phyloP scores from a whole-genome alignment of 2,888 invertebrate species.

The Microdon myrmicae region DNA sequence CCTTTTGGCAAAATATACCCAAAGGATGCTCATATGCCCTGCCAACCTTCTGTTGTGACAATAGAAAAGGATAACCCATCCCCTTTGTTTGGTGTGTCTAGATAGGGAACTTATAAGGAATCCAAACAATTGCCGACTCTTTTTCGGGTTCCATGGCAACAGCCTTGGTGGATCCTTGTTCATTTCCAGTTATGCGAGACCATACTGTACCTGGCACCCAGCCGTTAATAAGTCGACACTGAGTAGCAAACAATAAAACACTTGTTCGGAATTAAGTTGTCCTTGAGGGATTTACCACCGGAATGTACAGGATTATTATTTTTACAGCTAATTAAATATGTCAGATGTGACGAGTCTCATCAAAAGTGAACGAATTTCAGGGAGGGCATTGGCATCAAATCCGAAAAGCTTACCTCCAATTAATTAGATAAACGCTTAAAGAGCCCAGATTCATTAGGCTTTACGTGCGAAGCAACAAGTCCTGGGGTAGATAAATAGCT shows the following conservation, averaged over 20 bases:
- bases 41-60: slow-evolving; percentile 23
- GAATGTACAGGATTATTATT: neutral
- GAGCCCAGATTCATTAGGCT: slow-evolving; percentile 8
- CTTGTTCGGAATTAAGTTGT: slow-evolving; percentile 21
- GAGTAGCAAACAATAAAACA: slow-evolving; percentile 1
- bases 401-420: slow-evolving; percentile 11
- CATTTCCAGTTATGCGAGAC: slow-evolving; percentile 21
- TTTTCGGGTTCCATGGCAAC: slow-evolving; percentile 31
- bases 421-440: slow-evolving; percentile 1
- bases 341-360: too few relatives aligned
- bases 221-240: too few relatives aligned
- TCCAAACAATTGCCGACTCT: slow-evolving; percentile 43
- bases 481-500: too few relatives aligned
- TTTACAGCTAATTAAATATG: slow-evolving; percentile 20
- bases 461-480: slow-evolving; percentile 27
- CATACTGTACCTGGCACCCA: slow-evolving; percentile 7
- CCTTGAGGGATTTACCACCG: neutral
- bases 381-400: too few relatives aligned
- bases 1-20: slow-evolving; percentile 28
- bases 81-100: too few relatives aligned
- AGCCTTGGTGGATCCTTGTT: slow-evolving; percentile 11
- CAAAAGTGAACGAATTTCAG: too few relatives aligned
- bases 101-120: slow-evolving; percentile 16
- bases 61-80: slow-evolving; percentile 14
- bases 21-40: slow-evolving; percentile 34